These are phyloP conservation scores for Osmerus mordax DNA, from an alignment of 2,113 vertebrate species.

Conservation along the genomic window DNA sequence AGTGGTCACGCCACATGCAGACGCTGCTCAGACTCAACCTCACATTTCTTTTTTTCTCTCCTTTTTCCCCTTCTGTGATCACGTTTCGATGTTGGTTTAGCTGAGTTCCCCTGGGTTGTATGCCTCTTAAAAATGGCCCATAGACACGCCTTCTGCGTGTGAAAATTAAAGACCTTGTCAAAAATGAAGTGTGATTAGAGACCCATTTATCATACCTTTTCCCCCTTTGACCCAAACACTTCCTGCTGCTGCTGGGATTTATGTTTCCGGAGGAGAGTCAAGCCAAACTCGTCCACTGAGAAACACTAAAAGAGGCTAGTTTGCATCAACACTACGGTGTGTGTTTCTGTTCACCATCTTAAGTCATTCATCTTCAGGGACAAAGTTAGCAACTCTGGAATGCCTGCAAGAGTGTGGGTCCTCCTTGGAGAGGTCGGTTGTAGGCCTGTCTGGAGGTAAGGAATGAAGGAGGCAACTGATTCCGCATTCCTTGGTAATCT, in stretches of 20 bases:
- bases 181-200: constrained; percentile 27
- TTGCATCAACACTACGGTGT: background rate
- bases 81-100: too few relatives aligned
- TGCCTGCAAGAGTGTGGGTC: constrained; percentile 8
- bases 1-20: too few relatives aligned
- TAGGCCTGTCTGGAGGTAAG: constrained; percentile 27
- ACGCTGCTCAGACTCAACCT: too few relatives aligned
- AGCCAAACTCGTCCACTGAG: background rate
- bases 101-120: background rate
- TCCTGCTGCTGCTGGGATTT: background rate
- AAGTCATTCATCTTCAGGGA: background rate
- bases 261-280: background rate
- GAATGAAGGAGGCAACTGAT: constrained; percentile 47
- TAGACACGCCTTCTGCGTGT: constrained; percentile 11
- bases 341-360: too few relatives aligned
- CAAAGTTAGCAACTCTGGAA: constrained; percentile 3
- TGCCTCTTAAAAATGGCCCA: constrained; percentile 14
- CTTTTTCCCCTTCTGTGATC: too few relatives aligned
- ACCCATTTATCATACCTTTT: constrained; percentile 19
- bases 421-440: constrained; percentile 7
- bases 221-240: constrained; percentile 20
- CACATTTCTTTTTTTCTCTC: too few relatives aligned
- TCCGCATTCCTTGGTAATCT: constrained; percentile 56
- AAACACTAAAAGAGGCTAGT: background rate
- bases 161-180: constrained; percentile 35